Base-by-base conservation (phyloP, 1,140 invertebrate genomes). In the Pseudomyrmex sp. region DNA sequence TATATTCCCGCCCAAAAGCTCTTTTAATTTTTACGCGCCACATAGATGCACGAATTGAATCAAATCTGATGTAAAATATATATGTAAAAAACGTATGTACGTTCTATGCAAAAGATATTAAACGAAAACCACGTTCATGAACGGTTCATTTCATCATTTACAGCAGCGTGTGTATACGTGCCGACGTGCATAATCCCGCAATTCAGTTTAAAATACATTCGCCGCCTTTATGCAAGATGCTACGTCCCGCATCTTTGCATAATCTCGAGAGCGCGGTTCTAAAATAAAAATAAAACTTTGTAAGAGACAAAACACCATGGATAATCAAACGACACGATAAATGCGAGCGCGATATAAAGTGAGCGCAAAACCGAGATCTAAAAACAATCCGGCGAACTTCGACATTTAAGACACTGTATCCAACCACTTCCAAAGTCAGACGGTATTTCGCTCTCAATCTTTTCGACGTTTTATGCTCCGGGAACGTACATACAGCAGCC, bases 201-300 rank as follows among this genome's bases (percentile, higher is more conserved):
- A 82, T 82, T 74, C 56, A 63, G 20, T 82, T 82, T 74, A 74
- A 74, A 82, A 82, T 20, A 54, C 79, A 52, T 82, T 63, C 44
- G 20, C 58, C 44, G 20, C 58, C 9, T 74, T 82, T 82, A 82
- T 82, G 79, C 58, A 54, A 74, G 46, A 74, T 63, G 8, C 61
- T 46, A 12, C 46, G n/a, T 12, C 12, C 12, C 61, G n/a, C 54
- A 10, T 80, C 20, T 80, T 48, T 80, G 66, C 56, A 79, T 79
- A 80, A 80, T 80, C 76, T 80, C 15, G 8, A 61, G 44, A 59
- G 44, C 35, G 66, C 35, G 44, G 23, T 9, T 13, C 2, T 56
- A 35, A 13, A 12, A 0, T 66, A 56, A 59, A 72, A 72, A 72
- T 61, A 61, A 72, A 35, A 70, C 35, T 70, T 79, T 26, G 8